Conservation (phyloP, 2,888 invertebrate species). For the Lithophane leautieri region DNA sequence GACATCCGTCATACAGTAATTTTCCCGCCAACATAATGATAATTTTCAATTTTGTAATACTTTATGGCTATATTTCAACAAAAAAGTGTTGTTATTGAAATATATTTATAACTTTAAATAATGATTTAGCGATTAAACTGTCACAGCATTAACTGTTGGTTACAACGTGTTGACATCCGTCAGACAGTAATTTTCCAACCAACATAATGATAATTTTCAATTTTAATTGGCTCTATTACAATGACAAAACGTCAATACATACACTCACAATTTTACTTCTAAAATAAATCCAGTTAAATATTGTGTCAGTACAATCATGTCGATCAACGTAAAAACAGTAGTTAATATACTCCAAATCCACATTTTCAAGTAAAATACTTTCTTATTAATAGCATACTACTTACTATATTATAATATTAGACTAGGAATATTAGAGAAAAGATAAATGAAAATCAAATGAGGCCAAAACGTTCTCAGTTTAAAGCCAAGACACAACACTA, state of each 20-base stretch:
- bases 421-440: not conserved
- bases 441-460: not conserved
- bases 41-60: too few relatives aligned
- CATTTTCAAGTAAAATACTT: not conserved
- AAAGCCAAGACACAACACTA: constrained; percentile 7
- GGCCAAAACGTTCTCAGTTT: not conserved
- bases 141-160: not conserved
- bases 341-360: not conserved
- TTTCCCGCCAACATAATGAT: too few relatives aligned
- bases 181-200: not conserved
- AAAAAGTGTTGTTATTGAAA: not conserved
- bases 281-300: not conserved
- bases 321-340: not conserved
- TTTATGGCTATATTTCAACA: not conserved
- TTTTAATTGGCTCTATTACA: constrained; percentile 2
- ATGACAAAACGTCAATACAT: not conserved
- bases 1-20: too few relatives aligned
- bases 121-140: not conserved
- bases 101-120: not conserved
- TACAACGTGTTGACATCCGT: constrained; percentile 16
- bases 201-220: not conserved
- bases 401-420: not conserved
- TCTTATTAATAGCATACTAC: not conserved
- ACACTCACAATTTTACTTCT: not conserved
- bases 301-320: not conserved